Evolutionary conservation across 1,140 invertebrate species (phyloP), one percentile per base, ranked within the genome.

Genomic region (Dendrolimus punctatus): DNA sequence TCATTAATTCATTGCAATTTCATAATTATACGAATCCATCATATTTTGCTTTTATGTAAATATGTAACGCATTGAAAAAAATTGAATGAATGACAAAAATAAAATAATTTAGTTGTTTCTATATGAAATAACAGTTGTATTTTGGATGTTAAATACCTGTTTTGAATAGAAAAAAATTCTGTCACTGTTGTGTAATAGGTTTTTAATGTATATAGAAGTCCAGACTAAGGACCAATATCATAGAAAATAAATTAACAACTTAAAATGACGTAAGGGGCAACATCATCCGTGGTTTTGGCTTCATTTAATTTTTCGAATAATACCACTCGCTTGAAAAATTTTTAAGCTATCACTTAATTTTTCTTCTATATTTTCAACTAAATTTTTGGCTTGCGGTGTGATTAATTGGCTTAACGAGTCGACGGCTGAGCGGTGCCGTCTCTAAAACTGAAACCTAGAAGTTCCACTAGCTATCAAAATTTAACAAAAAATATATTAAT

Each of bases 271-370:
- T 45, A 43, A 60, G 63, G 67, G 67, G 65, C 68, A 69, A 70
- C 71, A 46, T 81, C 83, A 86, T 84, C 61, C 78, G 83, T 83
- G 83, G 83, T 86, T 83, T 85, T 85, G 83, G 83, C 83, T 85
- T 86, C 83, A 85, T 84, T 79, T 80, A 71, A 76, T 57, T 62
- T 71, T 74, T 76, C 64, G 60, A 80, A 78, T 84, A 86, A 84
- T 83, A 77, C 71, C 78, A 86, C 80, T 84, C 67, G 80, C 80
- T 86, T 86, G 76, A 79, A 71, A 71, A 83, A 82, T 82, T 81
- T 74, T 73, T 69, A 68, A 80, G 80, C 80, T 84, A 62, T 80
- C 79, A 82, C 75, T 78, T 81, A 79, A 77, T 79, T 78, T 66
- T 73, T 76, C 76, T 86, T 80, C 69, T 71, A 66, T 74, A 80